These are phyloP conservation scores for Laticauda laticaudata DNA, from an alignment of 2,113 vertebrate genomes.

Conservation along the genomic window DNA sequence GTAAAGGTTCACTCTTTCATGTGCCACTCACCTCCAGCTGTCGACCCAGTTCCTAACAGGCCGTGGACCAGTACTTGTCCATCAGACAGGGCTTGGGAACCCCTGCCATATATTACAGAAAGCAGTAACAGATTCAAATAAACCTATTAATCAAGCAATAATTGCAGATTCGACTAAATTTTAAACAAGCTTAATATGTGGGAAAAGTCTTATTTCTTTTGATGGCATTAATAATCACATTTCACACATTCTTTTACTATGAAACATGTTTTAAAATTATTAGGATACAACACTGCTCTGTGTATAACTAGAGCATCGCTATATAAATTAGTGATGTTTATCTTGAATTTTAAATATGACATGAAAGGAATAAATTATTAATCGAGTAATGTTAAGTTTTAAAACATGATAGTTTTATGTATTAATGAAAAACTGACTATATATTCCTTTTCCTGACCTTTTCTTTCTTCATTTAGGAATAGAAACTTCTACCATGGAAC, in stretches of 20 bases:
- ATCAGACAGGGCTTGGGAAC: background rate
- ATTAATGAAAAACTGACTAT: background rate
- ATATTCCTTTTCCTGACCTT: background rate
- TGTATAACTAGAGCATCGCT: background rate
- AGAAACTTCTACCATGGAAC: background rate
- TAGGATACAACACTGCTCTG: constrained; percentile 8
- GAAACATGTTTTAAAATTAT: background rate
- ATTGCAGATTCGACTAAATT: constrained; percentile 13
- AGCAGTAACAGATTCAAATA: constrained; percentile 14
- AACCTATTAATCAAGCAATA: constrained; percentile 25
- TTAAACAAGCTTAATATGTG: constrained; percentile 13
- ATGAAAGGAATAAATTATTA: constrained; percentile 16
- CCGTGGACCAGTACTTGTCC: background rate
- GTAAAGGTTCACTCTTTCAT: background rate
- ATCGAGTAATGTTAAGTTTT: background rate
- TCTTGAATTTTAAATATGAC: constrained; percentile 6
- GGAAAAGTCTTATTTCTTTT: background rate
- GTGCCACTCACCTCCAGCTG: background rate
- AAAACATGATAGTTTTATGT: background rate
- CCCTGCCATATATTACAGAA: background rate
- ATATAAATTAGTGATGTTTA: constrained; percentile 11
- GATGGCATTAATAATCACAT: constrained; percentile 6
- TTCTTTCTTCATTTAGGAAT: background rate
- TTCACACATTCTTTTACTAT: background rate
- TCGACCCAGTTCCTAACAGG: background rate